Conservation (phyloP, 1,140 invertebrate genomes). For the Calephelis virginiensis region DNA sequence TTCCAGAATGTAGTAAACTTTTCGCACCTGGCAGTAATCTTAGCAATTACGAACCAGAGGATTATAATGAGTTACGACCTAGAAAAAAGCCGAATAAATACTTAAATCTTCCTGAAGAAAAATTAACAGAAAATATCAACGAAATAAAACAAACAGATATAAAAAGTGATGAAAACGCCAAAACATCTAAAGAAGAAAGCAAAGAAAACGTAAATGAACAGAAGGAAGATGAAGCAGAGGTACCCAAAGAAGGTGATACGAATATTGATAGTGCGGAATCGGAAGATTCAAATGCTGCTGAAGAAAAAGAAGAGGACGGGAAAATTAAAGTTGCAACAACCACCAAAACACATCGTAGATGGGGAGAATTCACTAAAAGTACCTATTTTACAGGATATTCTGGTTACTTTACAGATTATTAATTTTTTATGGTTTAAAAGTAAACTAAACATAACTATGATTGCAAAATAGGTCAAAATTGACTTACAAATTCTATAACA, state of each 20-base stretch:
- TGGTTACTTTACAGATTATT: no score
- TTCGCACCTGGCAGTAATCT: slow-evolving; percentile 43
- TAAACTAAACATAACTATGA: no score
- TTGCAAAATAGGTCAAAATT: no score
- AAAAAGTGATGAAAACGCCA: not conserved
- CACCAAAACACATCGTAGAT: no score
- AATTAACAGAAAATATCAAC: not conserved
- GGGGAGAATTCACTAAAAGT: no score
- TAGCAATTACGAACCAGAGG: slow-evolving; percentile 25
- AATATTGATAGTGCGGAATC: slow-evolving; percentile 14
- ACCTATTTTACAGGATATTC: no score
- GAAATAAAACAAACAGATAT: not conserved
- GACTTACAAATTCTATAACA: no score
- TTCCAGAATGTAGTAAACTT: slow-evolving; percentile 46
- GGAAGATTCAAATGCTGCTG: not conserved
- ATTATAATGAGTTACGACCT: slow-evolving; percentile 28
- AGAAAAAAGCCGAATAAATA: slow-evolving; percentile 46
- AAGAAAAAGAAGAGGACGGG: slow-evolving; percentile 2
- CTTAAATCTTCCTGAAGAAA: slow-evolving; percentile 19
- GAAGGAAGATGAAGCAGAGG: slow-evolving; percentile 14
- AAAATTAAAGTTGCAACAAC: no score
- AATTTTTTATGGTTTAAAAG: no score
- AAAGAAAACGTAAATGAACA: slow-evolving; percentile 25
- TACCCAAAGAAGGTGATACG: not conserved
- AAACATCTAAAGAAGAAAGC: not conserved